phyloP scores from a whole-genome alignment of 2,797 vertebrate species.

The Girardinus metallicus region DNA sequence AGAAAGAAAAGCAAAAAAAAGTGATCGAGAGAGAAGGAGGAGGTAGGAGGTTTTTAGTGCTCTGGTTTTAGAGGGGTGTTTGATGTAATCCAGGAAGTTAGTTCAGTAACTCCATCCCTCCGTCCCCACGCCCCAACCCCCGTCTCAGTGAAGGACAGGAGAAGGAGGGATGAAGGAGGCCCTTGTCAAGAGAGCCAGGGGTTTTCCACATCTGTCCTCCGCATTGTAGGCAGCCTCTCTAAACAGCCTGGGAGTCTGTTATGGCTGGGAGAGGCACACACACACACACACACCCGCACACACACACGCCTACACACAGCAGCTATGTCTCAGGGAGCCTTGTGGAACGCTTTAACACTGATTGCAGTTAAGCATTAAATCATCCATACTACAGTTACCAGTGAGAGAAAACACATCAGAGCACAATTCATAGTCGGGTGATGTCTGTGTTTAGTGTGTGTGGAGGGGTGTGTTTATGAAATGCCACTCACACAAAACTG shows the following conservation, averaged over 20 bases:
- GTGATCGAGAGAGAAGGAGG: conserved; percentile 27
- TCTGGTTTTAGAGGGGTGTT: conserved; percentile 71
- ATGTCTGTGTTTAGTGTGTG: conserved; percentile 55
- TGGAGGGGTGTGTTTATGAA: conserved; percentile 70
- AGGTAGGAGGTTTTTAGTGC: conserved; percentile 46
- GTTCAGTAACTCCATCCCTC: conserved; percentile 84
- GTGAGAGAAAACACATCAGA: conserved; percentile 77
- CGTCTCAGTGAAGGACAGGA: conserved; percentile 72
- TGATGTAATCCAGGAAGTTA: conserved; percentile 88
- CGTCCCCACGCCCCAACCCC: conserved; percentile 71
- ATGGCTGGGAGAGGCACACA: conserved; percentile 73
- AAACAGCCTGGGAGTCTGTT: conserved; percentile 83
- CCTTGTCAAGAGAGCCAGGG: conserved; percentile 83
- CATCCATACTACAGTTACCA: conserved; percentile 83
- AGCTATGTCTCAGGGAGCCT: conserved; percentile 76
- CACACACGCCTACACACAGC: conserved; percentile 47
- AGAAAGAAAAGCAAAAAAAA: conserved; percentile 34
- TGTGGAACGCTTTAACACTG: conserved; percentile 83
- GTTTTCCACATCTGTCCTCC: conserved; percentile 87
- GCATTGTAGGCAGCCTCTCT: conserved; percentile 83
- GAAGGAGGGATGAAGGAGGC: conserved; percentile 81
- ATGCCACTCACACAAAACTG: conserved; percentile 74
- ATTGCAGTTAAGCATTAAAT: conserved; percentile 86
- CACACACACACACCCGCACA: conserved; percentile 32
- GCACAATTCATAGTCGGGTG: conserved; percentile 63